These are phyloP conservation scores for Paracanthobrama guichenoti DNA, from an alignment of 2,113 vertebrate species.

Conservation along the genomic window DNA sequence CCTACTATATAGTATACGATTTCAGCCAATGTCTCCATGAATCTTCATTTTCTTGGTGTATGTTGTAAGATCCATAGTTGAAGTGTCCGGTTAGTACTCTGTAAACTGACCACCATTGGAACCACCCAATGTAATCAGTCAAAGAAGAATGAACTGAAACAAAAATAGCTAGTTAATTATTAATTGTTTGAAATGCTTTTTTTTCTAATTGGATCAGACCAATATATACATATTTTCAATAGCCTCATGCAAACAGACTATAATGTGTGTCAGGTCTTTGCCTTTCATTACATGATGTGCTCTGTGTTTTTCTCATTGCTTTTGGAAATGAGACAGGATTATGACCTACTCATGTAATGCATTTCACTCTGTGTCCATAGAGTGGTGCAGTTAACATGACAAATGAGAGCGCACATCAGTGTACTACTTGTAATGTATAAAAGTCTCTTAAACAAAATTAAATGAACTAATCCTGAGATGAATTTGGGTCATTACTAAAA, in stretches of 20 bases:
- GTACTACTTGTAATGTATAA: not conserved
- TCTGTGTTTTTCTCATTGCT: constrained; percentile 4
- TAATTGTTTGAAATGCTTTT: not conserved
- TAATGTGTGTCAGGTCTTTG: not conserved
- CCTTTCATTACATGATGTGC: not conserved
- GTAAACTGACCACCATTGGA: not conserved
- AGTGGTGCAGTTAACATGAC: constrained; percentile 21
- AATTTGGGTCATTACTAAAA: constrained; percentile 15
- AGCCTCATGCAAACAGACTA: not conserved
- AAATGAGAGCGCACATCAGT: not conserved
- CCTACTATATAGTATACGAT: no score
- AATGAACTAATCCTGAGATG: not conserved
- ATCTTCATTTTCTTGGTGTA: constrained; percentile 36
- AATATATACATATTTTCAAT: not conserved
- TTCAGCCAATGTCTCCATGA: not conserved
- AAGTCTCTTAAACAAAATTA: not conserved
- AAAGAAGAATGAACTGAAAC: not conserved
- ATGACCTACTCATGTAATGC: not conserved
- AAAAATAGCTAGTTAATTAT: not conserved
- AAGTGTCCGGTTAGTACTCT: constrained; percentile 33
- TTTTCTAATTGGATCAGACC: not conserved
- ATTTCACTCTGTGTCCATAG: constrained; percentile 9
- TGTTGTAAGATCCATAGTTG: constrained; percentile 12
- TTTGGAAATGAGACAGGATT: not conserved
- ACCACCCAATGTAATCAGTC: not conserved